Conservation (phyloP, 1,140 invertebrate genomes). For the Leptinotarsa defecta region DNA sequence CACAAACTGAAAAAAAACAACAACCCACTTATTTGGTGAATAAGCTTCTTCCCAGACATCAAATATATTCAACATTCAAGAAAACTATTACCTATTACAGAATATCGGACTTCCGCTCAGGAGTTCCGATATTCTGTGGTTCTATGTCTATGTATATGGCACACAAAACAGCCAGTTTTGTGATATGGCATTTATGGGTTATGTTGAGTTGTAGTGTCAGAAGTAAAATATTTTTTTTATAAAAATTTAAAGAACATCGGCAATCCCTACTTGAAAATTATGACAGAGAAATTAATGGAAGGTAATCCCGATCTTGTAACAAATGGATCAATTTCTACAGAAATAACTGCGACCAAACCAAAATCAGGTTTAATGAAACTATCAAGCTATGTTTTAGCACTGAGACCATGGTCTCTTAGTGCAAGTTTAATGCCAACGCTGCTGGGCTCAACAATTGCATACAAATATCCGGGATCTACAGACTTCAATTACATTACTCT, state of each 20-base stretch:
- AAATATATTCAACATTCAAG: too few relatives aligned
- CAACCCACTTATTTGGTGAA: too few relatives aligned
- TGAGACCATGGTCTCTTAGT: constrained; percentile 91
- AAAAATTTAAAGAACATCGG: too few relatives aligned
- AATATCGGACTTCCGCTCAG: too few relatives aligned
- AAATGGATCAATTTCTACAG: constrained; percentile 27
- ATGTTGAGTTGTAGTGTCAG: background rate
- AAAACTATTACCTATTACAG: too few relatives aligned
- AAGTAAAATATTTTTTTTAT: background rate
- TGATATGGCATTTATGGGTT: too few relatives aligned
- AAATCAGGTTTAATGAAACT: constrained; percentile 76
- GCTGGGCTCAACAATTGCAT: constrained; percentile 83
- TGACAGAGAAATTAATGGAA: constrained; percentile 11
- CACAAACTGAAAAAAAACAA: too few relatives aligned
- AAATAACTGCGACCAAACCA: constrained; percentile 3
- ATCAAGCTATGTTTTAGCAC: constrained; percentile 82
- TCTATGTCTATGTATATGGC: too few relatives aligned
- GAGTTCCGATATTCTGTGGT: too few relatives aligned
- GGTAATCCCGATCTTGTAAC: background rate
- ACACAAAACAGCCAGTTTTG: too few relatives aligned
- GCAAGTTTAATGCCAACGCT: constrained; percentile 89
- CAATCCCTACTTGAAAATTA: background rate
- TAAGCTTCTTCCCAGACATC: too few relatives aligned
- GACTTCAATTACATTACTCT: constrained; percentile 80
- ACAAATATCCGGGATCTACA: constrained; percentile 69